Evolutionary conservation across 2,888 invertebrate species (phyloP), one percentile per base, ranked within the genome.

Genomic region (Corbicula japonica): DNA sequence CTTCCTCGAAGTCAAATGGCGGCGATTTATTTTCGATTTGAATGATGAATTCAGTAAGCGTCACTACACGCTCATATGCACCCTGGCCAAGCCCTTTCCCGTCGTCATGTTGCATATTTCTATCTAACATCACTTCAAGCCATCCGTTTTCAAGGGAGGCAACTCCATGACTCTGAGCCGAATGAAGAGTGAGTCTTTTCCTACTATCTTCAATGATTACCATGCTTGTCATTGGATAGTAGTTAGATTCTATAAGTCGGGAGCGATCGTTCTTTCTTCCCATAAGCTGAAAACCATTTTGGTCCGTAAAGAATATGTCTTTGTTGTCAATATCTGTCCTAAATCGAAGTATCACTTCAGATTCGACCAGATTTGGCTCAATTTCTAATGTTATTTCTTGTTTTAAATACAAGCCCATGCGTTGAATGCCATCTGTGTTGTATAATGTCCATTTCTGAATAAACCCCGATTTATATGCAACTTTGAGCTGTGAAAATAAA

Each of bases 401-500:
- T 38, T 84, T 83, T 30, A 91, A 78, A 76, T 88, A 85, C n/a
- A 91, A 48, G 1, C 83, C 87, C 26, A 72, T 63, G 5, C 87
- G 81, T 23, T 87, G 85, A 4, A 85, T 72, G 4, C 85, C 70
- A 1, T 85, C 84, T 8, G 83, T 73, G 65, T 88, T 84, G 73
- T 89, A 90, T 3, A 91, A 66, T 12, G 76, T 83, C n/a, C 90
- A 76, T 8, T 66, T 71, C 54, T 90, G 89, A 23, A 75, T 75
- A 34, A 90, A 69, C 65, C 84, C 85, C 6, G 84, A 80, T 18
- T 34, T 52, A 32, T 86, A 89, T 86, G 97, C 95, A 0, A 97
- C 96, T 0, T 96, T 96, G 1, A 98, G 95, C 91, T 98, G 96
- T 0, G 98, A 97, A 32, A 96, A 95, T 10, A 98, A 94, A 0